phyloP scores from a whole-genome alignment of 1,140 invertebrate genomes.

The Pogonognathellus flavescens region DNA sequence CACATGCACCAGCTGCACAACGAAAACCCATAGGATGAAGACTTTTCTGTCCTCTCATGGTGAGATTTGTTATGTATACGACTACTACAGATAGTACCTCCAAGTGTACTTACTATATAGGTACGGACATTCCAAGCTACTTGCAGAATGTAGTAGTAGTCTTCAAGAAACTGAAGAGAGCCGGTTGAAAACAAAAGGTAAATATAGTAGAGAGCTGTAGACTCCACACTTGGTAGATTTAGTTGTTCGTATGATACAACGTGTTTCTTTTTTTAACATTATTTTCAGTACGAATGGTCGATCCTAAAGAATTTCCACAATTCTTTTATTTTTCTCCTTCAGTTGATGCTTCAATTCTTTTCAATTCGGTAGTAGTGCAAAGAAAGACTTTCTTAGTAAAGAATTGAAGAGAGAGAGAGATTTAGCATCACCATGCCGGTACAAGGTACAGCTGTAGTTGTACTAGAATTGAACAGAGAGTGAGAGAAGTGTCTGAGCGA shows the following conservation, averaged over 20 bases:
- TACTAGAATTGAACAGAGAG: background rate
- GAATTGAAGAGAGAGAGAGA: background rate
- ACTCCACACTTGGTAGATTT: background rate
- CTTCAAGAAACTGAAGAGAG: too few species aligned
- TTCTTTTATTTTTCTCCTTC: slow-evolving; percentile 18
- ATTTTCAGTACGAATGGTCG: background rate
- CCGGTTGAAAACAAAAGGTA: background rate
- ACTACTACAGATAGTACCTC: background rate
- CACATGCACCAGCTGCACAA: slow-evolving; percentile 58
- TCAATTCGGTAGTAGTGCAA: background rate
- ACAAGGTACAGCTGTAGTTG: background rate
- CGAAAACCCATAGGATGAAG: slow-evolving; percentile 52
- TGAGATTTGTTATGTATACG: background rate
- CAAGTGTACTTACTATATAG: background rate
- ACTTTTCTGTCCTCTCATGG: background rate
- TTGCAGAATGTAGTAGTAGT: too few species aligned
- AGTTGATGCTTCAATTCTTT: slow-evolving; percentile 37
- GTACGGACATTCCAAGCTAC: background rate
- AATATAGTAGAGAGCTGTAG: background rate
- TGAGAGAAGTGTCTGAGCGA: slow-evolving; percentile 14
- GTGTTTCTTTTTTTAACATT: background rate
- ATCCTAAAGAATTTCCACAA: background rate
- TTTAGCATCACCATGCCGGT: background rate
- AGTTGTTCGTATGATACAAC: slow-evolving; percentile 9
- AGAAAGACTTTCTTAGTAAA: background rate